Percentiles rank a stretch among this genome's conserved stretches.
These are phyloP conservation scores for Papilio polyxenes DNA, from an alignment of 1,140 invertebrate species.

Conservation along the genomic window DNA sequence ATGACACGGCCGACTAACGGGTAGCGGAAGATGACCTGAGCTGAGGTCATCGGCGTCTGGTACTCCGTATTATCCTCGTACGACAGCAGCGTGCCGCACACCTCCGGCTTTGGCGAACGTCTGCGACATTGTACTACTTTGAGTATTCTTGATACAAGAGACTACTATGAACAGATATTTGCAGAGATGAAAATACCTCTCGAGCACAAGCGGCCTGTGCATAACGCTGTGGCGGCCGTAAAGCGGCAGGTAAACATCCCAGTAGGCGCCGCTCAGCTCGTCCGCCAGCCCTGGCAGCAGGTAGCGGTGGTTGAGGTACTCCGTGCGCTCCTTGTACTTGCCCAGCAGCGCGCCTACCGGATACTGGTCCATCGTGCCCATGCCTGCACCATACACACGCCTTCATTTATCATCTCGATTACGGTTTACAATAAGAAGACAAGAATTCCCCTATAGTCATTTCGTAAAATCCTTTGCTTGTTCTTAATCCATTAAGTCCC, in stretches of 20 bases:
- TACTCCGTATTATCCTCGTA: conserved; percentile 85
- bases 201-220: conserved; percentile 91
- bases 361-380: conserved; percentile 93
- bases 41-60: conserved; percentile 87
- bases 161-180: not conserved
- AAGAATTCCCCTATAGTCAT: too few relatives aligned
- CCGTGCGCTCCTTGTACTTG: conserved; percentile 89
- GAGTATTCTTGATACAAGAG: not conserved
- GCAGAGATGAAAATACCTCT: conserved; percentile 82
- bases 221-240: conserved; percentile 89
- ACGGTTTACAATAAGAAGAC: too few relatives aligned
- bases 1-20: conserved; percentile 93
- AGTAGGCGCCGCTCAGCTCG: conserved; percentile 87
- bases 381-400: conserved; percentile 67
- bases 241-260: conserved; percentile 93
- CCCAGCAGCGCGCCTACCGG: conserved; percentile 94
- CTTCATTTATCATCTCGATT: not conserved
- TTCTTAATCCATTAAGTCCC: too few relatives aligned
- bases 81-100: conserved; percentile 84
- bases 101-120: conserved; percentile 82
- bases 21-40: conserved; percentile 89
- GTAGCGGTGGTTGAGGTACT: conserved; percentile 85
- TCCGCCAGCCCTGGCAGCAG: conserved; percentile 84
- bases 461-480: too few relatives aligned
- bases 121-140: conserved; percentile 47